Conservation (phyloP, 2,797 vertebrate species). For the Allobates femoralis region DNA sequence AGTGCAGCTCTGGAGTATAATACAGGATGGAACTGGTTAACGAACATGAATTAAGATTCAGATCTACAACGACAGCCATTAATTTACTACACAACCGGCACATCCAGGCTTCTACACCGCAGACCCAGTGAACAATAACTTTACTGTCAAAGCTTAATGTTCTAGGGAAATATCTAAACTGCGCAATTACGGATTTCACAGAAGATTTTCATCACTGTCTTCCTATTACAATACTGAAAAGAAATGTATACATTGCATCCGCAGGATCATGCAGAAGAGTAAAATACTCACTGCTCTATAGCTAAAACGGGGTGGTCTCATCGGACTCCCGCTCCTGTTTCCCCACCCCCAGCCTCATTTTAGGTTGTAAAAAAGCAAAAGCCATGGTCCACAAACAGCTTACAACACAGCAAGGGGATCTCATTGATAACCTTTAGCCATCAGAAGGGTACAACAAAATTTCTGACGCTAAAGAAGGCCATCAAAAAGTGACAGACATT, state of each 20-base stretch:
- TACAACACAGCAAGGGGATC: no score
- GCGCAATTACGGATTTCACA: neutral
- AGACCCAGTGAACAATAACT: conserved; percentile 34
- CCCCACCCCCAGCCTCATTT: no score
- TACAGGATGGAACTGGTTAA: neutral
- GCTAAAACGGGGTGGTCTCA: no score
- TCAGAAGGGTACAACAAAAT: no score
- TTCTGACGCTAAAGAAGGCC: no score
- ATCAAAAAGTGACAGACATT: no score
- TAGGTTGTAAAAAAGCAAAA: no score
- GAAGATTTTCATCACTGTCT: neutral
- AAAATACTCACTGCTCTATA: no score
- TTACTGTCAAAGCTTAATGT: conserved; percentile 12
- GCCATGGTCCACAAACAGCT: no score
- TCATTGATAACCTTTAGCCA: no score
- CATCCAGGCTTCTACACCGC: conserved; percentile 15
- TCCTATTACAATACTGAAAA: neutral
- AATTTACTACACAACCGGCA: neutral
- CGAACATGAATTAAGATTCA: neutral
- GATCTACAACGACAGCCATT: neutral
- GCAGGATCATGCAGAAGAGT: neutral
- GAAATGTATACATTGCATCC: no score
- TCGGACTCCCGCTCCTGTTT: no score
- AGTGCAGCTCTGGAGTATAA: neutral
- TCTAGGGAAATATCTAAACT: neutral